Evolutionary conservation across 2,113 vertebrate genomes (phyloP).

Genomic region (Oreochromis niloticus): DNA sequence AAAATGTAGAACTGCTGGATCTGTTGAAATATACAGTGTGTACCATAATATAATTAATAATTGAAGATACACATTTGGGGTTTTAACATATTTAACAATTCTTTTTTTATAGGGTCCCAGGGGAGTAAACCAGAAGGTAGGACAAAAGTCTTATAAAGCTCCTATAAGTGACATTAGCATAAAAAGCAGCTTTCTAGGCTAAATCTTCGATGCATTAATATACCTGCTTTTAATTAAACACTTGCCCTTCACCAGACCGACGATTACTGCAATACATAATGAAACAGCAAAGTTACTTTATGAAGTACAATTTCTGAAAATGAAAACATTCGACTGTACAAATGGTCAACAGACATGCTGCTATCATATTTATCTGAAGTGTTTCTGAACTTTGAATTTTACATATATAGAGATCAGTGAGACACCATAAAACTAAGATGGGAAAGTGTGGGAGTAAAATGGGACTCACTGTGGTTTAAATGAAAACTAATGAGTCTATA

Average conservation of each 20-base stretch:
- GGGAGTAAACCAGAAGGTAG: not conserved
- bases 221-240: not conserved
- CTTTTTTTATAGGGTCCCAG: not conserved
- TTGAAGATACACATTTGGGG: not conserved
- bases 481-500: not conserved
- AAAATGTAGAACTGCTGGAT: not conserved
- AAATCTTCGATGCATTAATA: not conserved
- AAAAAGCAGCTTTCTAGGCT: not conserved
- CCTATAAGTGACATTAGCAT: not conserved
- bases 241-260: not conserved
- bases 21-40: not conserved
- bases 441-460: rapidly evolving
- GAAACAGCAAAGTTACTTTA: not conserved
- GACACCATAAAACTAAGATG: not conserved
- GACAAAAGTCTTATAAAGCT: not conserved
- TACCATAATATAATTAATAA: not conserved
- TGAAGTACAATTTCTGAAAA: not conserved
- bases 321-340: not conserved
- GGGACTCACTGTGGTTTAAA: not conserved
- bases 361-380: not conserved
- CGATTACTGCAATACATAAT: not conserved
- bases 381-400: not conserved
- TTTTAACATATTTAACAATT: not conserved
- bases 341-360: not conserved
- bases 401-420: not conserved